Conservation (phyloP, 2,797 vertebrate species). For the Dicrostonyx torquatus region DNA sequence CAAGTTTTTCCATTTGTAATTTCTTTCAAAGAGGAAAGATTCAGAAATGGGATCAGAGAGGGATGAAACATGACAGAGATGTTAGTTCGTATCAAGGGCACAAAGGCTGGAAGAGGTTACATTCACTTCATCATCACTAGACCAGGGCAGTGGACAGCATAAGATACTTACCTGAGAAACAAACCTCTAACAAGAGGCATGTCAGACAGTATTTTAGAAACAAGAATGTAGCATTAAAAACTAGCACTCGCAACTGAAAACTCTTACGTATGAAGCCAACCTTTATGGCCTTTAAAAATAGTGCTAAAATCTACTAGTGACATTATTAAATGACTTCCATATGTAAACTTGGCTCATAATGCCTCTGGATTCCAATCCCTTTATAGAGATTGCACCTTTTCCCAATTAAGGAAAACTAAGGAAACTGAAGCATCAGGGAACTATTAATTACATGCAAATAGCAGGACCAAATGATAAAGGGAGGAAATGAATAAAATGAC, state of each 20-base stretch:
- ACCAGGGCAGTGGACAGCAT: neutral
- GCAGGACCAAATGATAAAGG: neutral
- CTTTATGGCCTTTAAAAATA: neutral
- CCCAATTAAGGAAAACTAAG: neutral
- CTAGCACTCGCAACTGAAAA: neutral
- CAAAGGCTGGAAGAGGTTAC: neutral
- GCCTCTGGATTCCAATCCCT: constrained; percentile 18
- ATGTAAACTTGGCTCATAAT: neutral
- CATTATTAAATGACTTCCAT: neutral
- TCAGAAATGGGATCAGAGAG: neutral
- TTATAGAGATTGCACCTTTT: neutral
- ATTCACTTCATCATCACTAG: neutral
- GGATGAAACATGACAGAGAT: neutral
- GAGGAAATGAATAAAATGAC: neutral
- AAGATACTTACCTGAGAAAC: neutral
- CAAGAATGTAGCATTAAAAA: neutral
- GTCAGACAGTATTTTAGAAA: constrained; percentile 1
- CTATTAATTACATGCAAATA: neutral
- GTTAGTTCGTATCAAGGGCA: neutral
- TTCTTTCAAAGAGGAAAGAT: neutral
- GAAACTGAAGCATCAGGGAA: neutral
- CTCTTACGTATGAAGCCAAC: neutral
- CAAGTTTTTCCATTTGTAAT: neutral
- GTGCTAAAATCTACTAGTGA: neutral
- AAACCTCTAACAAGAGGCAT: neutral